Evolutionary conservation across 2,888 invertebrate genomes (phyloP).

Genomic region (Masnerella sp.): DNA sequence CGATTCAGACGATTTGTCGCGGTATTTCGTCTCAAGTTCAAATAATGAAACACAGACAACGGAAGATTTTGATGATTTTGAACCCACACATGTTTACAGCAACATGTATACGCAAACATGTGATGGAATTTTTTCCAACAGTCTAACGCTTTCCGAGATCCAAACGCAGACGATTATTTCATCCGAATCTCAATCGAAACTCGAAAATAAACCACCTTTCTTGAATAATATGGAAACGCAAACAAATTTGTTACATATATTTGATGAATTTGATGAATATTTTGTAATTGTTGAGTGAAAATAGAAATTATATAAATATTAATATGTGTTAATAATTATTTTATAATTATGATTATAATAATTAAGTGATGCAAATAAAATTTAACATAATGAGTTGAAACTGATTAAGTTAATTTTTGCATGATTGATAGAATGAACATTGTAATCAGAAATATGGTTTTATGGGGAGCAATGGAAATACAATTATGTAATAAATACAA

Average conservation of each 20-base stretch:
- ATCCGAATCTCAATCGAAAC: constrained; percentile 81
- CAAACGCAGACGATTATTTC: constrained; percentile 83
- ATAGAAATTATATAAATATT: not conserved
- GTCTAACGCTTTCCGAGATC: constrained; percentile 81
- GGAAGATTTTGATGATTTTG: constrained; percentile 74
- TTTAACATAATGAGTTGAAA: no score
- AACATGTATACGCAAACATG: constrained; percentile 80
- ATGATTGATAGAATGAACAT: no score
- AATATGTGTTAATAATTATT: no score
- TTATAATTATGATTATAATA: no score
- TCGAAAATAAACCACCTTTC: constrained; percentile 19
- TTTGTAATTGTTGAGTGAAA: constrained; percentile 3
- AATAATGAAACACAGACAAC: constrained; percentile 83
- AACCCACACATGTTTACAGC: constrained; percentile 76
- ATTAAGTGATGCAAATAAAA: no score
- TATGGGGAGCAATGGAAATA: no score
- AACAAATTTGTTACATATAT: constrained; percentile 77
- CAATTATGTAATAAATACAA: no score
- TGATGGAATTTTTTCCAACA: constrained; percentile 79
- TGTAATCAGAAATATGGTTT: no score
- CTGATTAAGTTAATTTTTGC: no score
- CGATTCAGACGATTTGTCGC: constrained; percentile 68
- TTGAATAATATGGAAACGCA: constrained; percentile 79
- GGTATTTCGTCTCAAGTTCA: constrained; percentile 77
- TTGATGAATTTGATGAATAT: constrained; percentile 66